Evolutionary conservation across 2,113 vertebrate genomes (phyloP), one percentile per base, ranked within the genome.

Genomic region (Kryptolebias marmoratus): DNA sequence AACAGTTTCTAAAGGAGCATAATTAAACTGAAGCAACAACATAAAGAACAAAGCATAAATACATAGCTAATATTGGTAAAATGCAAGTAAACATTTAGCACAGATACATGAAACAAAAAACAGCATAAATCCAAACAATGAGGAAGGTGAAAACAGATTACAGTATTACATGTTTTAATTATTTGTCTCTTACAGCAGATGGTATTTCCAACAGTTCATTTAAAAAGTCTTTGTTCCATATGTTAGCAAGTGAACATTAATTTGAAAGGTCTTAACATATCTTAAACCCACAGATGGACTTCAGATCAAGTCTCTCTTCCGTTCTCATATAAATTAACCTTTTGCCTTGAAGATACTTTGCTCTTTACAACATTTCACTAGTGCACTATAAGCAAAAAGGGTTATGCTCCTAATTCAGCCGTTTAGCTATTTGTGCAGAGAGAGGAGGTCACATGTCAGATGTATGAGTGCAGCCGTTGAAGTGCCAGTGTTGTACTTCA

Each of bases 401-500:
- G 64, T 81, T 77, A 73, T 75, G 72, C 11, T 79, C 4, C 75
- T 85, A 75, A 82, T 62, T 81, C 54, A 69, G 42, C 67, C 79
- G 77, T 83, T 80, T 63, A 54, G 77, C 63, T 76, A 59, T 79
- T 76, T 80, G 73, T 63, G 60, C 60, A 16, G n/a, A 65, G 49
- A 54, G 36, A 22, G 30, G 2, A 47, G 81, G 77, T 81, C 84
- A 65, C 75, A 58, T 71, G 71, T 81, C 81, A 71, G 61, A 54
- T 15, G 67, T 70, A 64, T 81, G 81, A 58, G 65, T 71, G 68
- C 75, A 82, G 79, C 81, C 77, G 60, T 67, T 67, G 22, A 31
- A 4, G 44, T 32, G 55, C 69, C 60, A 59, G n/a, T 11, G 22
- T 53, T 71, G 66, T 16, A 48, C 79, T 55, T 63, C 36, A 1